Evolutionary conservation across 1,140 invertebrate genomes (phyloP).

Genomic region (Brachionus asplanchnoidis): DNA sequence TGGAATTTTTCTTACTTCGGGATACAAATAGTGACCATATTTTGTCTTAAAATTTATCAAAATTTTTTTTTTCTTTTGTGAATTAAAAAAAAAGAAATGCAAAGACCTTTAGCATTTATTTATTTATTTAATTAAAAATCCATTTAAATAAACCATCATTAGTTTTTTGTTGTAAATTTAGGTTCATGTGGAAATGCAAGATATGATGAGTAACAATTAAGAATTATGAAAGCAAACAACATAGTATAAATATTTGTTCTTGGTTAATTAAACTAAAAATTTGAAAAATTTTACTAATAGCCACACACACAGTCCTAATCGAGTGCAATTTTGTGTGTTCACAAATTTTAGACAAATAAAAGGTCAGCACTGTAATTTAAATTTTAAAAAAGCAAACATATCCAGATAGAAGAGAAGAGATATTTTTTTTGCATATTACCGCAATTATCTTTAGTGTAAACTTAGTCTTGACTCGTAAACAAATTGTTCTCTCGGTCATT

Average conservation of each 20-base stretch:
- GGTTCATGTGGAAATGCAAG: not conserved
- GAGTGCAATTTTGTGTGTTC: not conserved
- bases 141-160: no score
- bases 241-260: not conserved
- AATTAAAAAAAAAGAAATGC: no score
- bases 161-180: not conserved
- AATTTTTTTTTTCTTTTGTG: no score
- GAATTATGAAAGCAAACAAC: not conserved
- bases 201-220: not conserved
- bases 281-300: not conserved
- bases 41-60: no score
- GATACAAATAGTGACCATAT: no score
- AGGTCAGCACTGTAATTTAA: not conserved
- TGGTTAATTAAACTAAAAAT: not conserved
- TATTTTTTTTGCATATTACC: not conserved
- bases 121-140: no score
- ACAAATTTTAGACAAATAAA: conserved; percentile 1
- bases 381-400: not conserved
- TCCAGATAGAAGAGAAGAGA: not conserved
- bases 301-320: not conserved
- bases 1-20: no score
- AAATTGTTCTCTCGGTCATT: not conserved
- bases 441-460: not conserved
- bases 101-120: no score
- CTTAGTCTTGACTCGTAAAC: not conserved